Evolutionary conservation across 2,888 invertebrate genomes (phyloP), one percentile per base, ranked within the genome.

Genomic region (Elegia similella): DNA sequence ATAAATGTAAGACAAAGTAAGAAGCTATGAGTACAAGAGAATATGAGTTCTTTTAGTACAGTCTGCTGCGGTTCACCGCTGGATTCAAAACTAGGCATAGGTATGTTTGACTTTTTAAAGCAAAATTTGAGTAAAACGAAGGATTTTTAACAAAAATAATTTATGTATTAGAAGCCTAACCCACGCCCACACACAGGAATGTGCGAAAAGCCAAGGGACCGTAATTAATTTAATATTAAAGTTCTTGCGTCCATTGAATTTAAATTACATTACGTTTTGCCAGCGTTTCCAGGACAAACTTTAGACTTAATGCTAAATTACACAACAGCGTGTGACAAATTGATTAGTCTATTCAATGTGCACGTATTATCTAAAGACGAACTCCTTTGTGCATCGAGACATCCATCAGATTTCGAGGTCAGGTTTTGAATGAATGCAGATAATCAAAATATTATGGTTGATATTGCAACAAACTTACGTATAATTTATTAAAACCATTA

Each of bases 31-130:
- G 47, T 70, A 78, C 74, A 72, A 73, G 73, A 60, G 69, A 78
- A 75, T 63, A 73, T n/a, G n/a, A n/a, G n/a, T n/a, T n/a, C 74
- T 77, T 63, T 78, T 66, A 74, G 69, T 62, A 56, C 47, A 56
- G 59, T 59, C 60, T 61, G 64, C 63, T 64, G 70, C 69, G 54
- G 72, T 69, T 67, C 38, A 47, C 56, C 56, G 32, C 52, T 13
- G 42, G 17, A 34, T 34, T 17, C 48, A 16, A 50, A 50, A 12
- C 3, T 23, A 3, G 2, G 5, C 23, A 23, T 3, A 3, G 23
- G 2, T 23, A 3, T 23, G 23, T 23, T 23, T 23, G 2, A 23
- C 23, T 23, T 23, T n/a, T n/a, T n/a, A 23, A 23, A 23, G 23
- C 2, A 23, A 23, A 23, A 23, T 5, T 3, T 23, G 23, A 23